These are phyloP conservation scores for Pongo pygmaeus DNA, from an alignment of 2,113 vertebrate species.

Conservation along the genomic window DNA sequence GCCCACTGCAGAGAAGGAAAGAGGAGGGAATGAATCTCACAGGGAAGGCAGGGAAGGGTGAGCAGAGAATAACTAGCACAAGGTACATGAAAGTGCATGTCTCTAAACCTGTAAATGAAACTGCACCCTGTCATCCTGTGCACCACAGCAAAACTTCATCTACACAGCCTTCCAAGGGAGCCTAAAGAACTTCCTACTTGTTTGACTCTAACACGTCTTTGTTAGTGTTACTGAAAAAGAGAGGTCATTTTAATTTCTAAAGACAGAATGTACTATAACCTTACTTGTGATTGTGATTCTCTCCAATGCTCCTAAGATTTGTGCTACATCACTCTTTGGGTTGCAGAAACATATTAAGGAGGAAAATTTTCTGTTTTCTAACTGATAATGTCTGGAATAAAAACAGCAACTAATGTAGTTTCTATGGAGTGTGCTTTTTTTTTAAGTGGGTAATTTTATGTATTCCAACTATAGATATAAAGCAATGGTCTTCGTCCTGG, in stretches of 20 bases:
- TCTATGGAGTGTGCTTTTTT: neutral
- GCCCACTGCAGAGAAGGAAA: neutral
- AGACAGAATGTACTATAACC: neutral
- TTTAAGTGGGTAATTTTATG: neutral
- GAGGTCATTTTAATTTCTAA: neutral
- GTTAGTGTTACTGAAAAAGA: neutral
- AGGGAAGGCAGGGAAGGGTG: neutral
- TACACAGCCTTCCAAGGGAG: neutral
- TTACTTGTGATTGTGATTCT: neutral
- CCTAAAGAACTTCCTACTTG: neutral
- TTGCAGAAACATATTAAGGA: neutral
- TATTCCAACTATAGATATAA: neutral
- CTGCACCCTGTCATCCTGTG: neutral
- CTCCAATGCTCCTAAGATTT: neutral
- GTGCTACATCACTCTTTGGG: neutral
- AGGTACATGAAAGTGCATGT: neutral
- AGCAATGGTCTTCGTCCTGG: neutral
- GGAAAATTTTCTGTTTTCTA: neutral
- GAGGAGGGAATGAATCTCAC: neutral
- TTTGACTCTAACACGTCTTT: neutral
- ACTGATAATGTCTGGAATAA: neutral
- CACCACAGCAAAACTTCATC: neutral
- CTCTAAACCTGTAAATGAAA: neutral
- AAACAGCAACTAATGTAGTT: neutral
- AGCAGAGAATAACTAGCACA: neutral